Base-by-base conservation (phyloP, 2,888 invertebrate species). In the Ophion obscuratus region DNA sequence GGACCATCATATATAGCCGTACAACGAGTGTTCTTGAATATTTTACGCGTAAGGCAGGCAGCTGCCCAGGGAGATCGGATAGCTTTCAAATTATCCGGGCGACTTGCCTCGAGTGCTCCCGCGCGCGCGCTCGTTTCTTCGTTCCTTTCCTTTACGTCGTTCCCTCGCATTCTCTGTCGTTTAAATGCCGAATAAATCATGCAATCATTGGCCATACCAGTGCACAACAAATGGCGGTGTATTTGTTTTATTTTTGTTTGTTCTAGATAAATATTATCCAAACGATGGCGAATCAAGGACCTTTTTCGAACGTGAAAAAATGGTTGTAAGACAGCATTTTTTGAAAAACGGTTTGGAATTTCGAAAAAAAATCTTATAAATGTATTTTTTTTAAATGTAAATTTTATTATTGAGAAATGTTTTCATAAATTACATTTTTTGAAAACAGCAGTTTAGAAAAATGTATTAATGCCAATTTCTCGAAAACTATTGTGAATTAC, bases 1-100 rank as follows among this genome's bases (percentile, higher is more conserved):
- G 68, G 59, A 80, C 76, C 77, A 62, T 61, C 78, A 77, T 84
- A 71, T 73, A 83, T 67, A 83, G 86, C 73, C 81, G 73, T 81
- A 78, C 57, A 75, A 80, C 88, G 90, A 92, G 91, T 75, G 81
- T 92, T 91, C 90, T 89, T 91, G 91, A 92, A 92, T 93, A 93
- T 93, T 92, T 93, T 92, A 93, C 93, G 93, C 93, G 93, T 93
- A 93, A 93, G 92, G 93, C 93, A 91, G 92, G 92, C 93, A 93
- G 93, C 93, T 92, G 92, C 92, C 91, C 84, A 88, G 88, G 89
- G 90, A 92, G 92, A 92, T 93, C 92, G 92, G 93, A 94, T 94
- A 93, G 93, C 92, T 94, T 94, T 94, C 94, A 93, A 93, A 93
- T 94, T 93, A 93, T 94, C 92, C 93, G 91, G 92, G 91, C 91